Evolutionary conservation across 2,888 invertebrate genomes (phyloP), one percentile per base, ranked within the genome.

Genomic region (Drosophila flavopinicola): DNA sequence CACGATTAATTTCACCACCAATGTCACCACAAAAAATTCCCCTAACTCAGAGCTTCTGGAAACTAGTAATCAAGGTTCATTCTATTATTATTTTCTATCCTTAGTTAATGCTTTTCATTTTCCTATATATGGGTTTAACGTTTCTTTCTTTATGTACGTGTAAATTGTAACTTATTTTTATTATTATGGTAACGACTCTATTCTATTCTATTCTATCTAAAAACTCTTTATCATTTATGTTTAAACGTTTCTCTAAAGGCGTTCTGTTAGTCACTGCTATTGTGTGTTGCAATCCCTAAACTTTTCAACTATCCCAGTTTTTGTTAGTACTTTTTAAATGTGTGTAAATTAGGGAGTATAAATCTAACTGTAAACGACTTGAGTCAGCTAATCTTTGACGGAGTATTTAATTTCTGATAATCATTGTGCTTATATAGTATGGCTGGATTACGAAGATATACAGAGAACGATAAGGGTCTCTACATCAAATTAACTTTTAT

Each of bases 1-100:
- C 79, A 79, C 85, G 64, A 87, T 78, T 75, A 88, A 85, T 82
- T 77, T 80, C 78, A 87, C 85, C 77, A 75, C 76, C 78, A 86
- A 82, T 85, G 80, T 77, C 85, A 88, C 85, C 82, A 85, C 67
- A 80, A 87, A 87, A 89, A 88, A 88, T 78, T 84, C 84, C 78
- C 82, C 78, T 79, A 88, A 86, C 67, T 85, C 89, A 84, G 88
- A 90, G 77, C 85, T 84, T 60, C 88, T 82, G 89, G 89, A 89
- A 63, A 87, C 79, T 85, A 87, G 87, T 83, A 88, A 85, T 87
- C 90, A 91, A 90, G 89, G 90, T 89, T 91, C 90, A 88, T 90
- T 88, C 66, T 74, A 47, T 68, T 83, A 57, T 82, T 39, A 45
- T 73, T 29, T 27, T 11, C 15, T 11, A 15, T 54, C 39, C 32